phyloP scores from a whole-genome alignment of 1,140 invertebrate genomes.

The Bacillus rossius region DNA sequence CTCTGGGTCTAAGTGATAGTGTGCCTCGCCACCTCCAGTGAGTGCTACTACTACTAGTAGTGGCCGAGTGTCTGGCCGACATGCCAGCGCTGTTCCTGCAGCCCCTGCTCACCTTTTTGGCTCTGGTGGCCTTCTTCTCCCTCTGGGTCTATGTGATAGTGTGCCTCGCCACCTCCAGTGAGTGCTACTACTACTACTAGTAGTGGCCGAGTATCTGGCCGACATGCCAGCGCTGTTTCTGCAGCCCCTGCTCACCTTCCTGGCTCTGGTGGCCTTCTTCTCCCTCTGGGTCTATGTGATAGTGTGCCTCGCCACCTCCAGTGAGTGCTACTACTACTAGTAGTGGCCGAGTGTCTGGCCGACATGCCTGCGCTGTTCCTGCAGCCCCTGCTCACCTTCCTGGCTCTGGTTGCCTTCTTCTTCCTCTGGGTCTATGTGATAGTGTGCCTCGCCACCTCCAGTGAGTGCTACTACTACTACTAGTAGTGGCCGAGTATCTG shows the following conservation, averaged over 20 bases:
- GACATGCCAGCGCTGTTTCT: constrained; percentile 80
- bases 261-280: constrained; percentile 71
- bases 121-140: constrained; percentile 69
- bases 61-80: too few relatives aligned
- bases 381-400: constrained; percentile 82
- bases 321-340: too few relatives aligned
- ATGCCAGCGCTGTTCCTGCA: constrained; percentile 84
- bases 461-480: too few relatives aligned
- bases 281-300: constrained; percentile 81
- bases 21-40: constrained; percentile 63
- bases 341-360: too few relatives aligned
- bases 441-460: constrained; percentile 59
- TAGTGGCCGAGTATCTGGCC: too few relatives aligned
- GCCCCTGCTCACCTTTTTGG: constrained; percentile 78
- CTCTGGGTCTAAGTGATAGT: constrained; percentile 81
- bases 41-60: too few relatives aligned
- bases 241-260: constrained; percentile 82
- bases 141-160: constrained; percentile 81
- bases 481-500: too few relatives aligned
- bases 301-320: constrained; percentile 59
- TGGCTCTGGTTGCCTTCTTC: constrained; percentile 71
- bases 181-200: too few relatives aligned
- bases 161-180: constrained; percentile 63
- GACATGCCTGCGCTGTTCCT: constrained; percentile 80
- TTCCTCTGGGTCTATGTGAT: constrained; percentile 80